Evolutionary conservation across 2,888 invertebrate species (phyloP).

Genomic region (Noctua janthina): DNA sequence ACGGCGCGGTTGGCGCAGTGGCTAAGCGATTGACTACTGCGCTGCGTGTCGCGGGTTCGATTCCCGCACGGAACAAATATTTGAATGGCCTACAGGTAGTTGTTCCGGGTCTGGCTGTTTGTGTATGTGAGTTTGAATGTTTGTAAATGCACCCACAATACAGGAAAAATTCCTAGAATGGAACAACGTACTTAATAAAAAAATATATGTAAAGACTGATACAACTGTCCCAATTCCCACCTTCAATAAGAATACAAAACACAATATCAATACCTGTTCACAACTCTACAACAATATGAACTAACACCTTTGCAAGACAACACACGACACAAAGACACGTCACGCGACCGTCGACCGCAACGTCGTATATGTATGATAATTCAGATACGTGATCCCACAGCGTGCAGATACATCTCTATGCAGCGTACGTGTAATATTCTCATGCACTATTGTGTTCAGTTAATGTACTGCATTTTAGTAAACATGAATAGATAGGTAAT

Average conservation of each 20-base stretch:
- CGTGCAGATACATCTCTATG: conserved; percentile 20
- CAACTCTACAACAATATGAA: conserved; percentile 19
- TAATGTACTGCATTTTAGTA: conserved; percentile 44
- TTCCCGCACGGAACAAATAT: too few relatives aligned
- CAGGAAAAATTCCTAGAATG: too few relatives aligned
- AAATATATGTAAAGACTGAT: too few relatives aligned
- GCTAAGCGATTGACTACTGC: too few relatives aligned
- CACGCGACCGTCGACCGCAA: conserved; percentile 27
- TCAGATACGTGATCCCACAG: conserved; percentile 50
- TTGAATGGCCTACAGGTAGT: too few relatives aligned
- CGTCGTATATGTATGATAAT: conserved; percentile 43
- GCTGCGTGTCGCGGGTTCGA: too few relatives aligned
- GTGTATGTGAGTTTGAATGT: too few relatives aligned
- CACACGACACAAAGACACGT: conserved; percentile 4
- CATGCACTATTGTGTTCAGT: conserved; percentile 35
- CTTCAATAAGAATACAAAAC: background rate
- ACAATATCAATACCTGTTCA: conserved; percentile 9
- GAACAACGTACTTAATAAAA: too few relatives aligned
- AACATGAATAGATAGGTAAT: conserved; percentile 25
- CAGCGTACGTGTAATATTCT: conserved; percentile 42
- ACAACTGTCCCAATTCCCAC: background rate
- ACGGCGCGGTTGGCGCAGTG: too few relatives aligned
- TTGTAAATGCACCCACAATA: too few relatives aligned
- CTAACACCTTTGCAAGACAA: conserved; percentile 33
- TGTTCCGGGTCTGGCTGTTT: too few relatives aligned